Evolutionary conservation across 2,797 vertebrate species (phyloP).

Genomic region (Malacoraja senta): DNA sequence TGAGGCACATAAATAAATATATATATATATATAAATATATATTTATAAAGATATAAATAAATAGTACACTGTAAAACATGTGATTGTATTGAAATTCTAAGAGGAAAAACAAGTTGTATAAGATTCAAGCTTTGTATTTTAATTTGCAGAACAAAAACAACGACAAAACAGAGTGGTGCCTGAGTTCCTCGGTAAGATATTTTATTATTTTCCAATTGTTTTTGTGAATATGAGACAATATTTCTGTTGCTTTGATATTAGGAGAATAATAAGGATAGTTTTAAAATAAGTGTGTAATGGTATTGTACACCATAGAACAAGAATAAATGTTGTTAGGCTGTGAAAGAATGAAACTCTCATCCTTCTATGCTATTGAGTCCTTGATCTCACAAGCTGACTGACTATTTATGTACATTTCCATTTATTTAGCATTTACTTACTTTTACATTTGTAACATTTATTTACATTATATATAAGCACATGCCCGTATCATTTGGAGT

Average conservation of each 20-base stretch:
- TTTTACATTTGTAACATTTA: not conserved
- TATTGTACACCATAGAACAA: not conserved
- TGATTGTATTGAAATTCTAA: not conserved
- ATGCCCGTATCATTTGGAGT: not conserved
- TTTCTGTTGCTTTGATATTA: not conserved
- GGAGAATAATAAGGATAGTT: not conserved
- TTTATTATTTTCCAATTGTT: not conserved
- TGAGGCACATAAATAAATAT: not conserved
- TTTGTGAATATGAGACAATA: not conserved
- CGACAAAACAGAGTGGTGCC: not conserved
- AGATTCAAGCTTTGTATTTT: not conserved
- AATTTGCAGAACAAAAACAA: not conserved
- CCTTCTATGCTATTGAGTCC: not conserved
- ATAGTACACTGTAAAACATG: not conserved
- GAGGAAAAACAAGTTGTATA: not conserved
- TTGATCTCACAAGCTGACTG: not conserved
- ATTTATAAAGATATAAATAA: too few relatives aligned
- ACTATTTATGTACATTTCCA: not conserved
- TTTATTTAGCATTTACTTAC: too few relatives aligned
- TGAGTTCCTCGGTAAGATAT: not conserved
- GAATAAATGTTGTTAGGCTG: not conserved
- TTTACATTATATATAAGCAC: not conserved
- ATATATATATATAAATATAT: too few relatives aligned
- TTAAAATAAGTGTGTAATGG: not conserved
- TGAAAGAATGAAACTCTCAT: not conserved